These are phyloP conservation scores for Ara ararauna DNA, from an alignment of 2,797 vertebrate species.

Conservation along the genomic window DNA sequence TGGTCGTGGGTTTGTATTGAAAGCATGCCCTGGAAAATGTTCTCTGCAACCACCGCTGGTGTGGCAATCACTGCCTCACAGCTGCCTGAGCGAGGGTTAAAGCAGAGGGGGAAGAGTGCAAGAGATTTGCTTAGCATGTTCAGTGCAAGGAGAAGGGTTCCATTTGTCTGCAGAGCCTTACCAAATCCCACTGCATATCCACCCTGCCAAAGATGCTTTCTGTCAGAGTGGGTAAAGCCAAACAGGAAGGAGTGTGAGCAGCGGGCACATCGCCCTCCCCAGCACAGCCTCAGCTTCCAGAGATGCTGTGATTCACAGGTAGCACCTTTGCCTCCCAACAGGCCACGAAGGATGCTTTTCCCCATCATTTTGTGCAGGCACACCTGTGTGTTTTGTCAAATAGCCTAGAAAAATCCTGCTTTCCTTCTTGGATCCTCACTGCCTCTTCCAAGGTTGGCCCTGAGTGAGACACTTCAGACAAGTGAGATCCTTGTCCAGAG, in stretches of 20 bases:
- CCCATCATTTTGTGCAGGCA: background rate
- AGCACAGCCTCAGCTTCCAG: background rate
- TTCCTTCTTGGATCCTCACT: background rate
- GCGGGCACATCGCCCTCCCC: background rate
- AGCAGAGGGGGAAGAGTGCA: background rate
- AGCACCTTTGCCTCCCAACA: background rate
- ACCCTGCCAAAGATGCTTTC: background rate
- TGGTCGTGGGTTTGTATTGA: slow-evolving; percentile 44
- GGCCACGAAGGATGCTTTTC: rapidly evolving
- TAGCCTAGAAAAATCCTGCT: background rate
- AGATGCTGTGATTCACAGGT: background rate
- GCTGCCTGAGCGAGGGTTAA: background rate
- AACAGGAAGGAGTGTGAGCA: background rate
- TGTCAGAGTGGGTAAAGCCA: background rate
- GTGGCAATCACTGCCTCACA: background rate
- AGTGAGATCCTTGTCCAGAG: background rate
- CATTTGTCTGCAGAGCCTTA: background rate
- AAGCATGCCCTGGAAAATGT: slow-evolving; percentile 13
- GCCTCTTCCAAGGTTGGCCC: background rate
- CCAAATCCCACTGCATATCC: background rate
- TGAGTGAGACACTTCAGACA: background rate
- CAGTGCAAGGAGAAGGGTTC: background rate
- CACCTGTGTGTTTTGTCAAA: background rate
- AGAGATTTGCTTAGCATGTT: background rate
- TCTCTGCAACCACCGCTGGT: background rate